A percentile compares a stretch with the other conserved stretches of the same genome.
Conservation (phyloP, 2,113 vertebrate species). For the Stigmatopora nigra region DNA sequence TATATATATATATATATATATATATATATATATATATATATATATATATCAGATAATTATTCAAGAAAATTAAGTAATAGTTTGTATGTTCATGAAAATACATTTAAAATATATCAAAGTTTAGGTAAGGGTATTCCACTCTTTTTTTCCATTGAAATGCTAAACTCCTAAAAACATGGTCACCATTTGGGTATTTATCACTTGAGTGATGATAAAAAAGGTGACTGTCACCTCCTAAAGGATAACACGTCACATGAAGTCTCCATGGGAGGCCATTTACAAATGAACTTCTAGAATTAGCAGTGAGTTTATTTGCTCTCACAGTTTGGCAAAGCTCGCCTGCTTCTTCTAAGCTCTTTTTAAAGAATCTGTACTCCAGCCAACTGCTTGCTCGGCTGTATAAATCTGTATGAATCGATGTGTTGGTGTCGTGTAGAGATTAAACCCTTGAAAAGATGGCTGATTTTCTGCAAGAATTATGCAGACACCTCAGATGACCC, state of each 20-base stretch:
- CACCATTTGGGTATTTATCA: constrained; percentile 44
- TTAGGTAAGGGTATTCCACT: neutral
- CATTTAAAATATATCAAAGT: neutral
- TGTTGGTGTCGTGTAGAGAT: neutral
- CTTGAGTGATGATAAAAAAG: constrained; percentile 30
- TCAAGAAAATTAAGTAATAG: neutral
- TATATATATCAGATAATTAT: too few species aligned
- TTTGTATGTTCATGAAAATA: neutral
- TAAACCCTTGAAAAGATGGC: constrained; percentile 14
- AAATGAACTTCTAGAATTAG: constrained; percentile 47
- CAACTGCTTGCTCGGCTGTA: neutral
- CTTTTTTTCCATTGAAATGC: neutral
- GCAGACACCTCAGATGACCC: neutral
- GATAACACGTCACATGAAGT: constrained; percentile 37
- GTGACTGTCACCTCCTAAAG: constrained; percentile 2
- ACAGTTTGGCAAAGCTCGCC: constrained; percentile 43
- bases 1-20: too few species aligned
- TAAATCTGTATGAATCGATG: neutral
- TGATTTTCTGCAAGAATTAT: neutral
- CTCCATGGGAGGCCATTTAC: constrained; percentile 45
- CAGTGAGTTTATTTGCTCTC: constrained; percentile 48
- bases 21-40: too few species aligned
- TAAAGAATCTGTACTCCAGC: constrained; percentile 2
- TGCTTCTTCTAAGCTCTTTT: constrained; percentile 35
- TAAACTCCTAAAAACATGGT: constrained; percentile 1